These are phyloP conservation scores for Syngnathus rostellatus DNA, from an alignment of 2,797 vertebrate species.

Conservation along the genomic window DNA sequence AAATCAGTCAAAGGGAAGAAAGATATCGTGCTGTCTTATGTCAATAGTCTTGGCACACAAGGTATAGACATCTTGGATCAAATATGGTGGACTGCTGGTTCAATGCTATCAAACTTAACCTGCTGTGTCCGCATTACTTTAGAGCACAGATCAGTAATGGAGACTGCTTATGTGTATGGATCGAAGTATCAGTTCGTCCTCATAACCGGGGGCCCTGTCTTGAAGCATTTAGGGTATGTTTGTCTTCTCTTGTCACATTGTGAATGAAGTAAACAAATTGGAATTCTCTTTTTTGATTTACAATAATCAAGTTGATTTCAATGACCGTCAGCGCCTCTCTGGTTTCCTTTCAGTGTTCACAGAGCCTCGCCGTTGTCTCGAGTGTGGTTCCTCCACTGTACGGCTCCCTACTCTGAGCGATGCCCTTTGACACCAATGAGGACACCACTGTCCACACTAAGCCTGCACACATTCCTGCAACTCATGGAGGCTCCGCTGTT, in stretches of 20 bases:
- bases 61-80: constrained; percentile 58
- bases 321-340: neutral
- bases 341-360: constrained; percentile 51
- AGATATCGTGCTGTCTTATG: constrained; percentile 79
- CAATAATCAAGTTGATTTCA: too few relatives aligned
- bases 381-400: constrained; percentile 85
- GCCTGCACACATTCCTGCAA: constrained; percentile 84
- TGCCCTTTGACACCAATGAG: constrained; percentile 77
- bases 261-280: neutral
- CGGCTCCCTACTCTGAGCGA: constrained; percentile 47
- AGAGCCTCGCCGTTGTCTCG: constrained; percentile 52
- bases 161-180: constrained; percentile 88
- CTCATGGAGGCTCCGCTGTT: constrained; percentile 83
- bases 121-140: constrained; percentile 9
- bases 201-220: constrained; percentile 77
- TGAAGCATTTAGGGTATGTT: constrained; percentile 76
- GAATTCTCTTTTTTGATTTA: too few relatives aligned
- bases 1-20: constrained; percentile 70
- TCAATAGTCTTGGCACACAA: constrained; percentile 82
- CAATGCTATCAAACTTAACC: neutral
- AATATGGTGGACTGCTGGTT: neutral
- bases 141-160: constrained; percentile 91
- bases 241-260: neutral
- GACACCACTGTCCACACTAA: constrained; percentile 73
- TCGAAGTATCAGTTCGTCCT: constrained; percentile 85